Evolutionary conservation across 1,140 invertebrate species (phyloP).

Genomic region (Pogonomyrmex barbatus): DNA sequence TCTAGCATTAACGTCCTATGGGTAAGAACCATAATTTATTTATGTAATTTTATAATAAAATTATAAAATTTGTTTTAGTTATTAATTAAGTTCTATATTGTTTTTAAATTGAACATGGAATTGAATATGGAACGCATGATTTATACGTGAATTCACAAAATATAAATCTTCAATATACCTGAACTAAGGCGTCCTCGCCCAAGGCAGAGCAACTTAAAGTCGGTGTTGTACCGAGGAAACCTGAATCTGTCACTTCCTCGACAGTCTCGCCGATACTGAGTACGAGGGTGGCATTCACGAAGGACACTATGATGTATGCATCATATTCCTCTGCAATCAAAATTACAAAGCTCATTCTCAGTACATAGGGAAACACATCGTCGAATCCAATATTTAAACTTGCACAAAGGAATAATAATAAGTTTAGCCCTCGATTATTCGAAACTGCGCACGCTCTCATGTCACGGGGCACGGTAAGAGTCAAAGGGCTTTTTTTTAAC

Average conservation of each 20-base stretch:
- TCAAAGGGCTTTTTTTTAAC: conserved; percentile 38
- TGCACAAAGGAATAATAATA: conserved; percentile 10
- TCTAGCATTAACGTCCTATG: too few relatives aligned
- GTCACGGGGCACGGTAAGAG: conserved; percentile 63
- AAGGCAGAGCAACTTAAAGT: conserved; percentile 98
- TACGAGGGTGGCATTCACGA: conserved; percentile 99
- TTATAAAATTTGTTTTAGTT: background rate
- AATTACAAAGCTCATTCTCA: conserved; percentile 83
- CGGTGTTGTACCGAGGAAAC: conserved; percentile 99
- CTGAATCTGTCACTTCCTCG: conserved; percentile 99
- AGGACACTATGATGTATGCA: conserved; percentile 99
- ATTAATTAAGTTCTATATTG: background rate
- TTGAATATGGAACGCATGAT: background rate
- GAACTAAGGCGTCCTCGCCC: conserved; percentile 98
- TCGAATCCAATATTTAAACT: conserved; percentile 49
- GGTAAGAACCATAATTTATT: too few relatives aligned
- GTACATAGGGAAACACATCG: conserved; percentile 40
- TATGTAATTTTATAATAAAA: background rate
- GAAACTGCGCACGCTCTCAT: conserved; percentile 48
- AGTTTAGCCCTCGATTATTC: conserved; percentile 38
- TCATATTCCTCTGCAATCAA: conserved; percentile 97
- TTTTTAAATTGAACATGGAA: background rate
- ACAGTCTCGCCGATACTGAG: conserved; percentile 99
- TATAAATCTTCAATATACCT: conserved; percentile 87
- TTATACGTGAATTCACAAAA: background rate